These are phyloP conservation scores for Neostethus bicornis DNA, from an alignment of 2,797 vertebrate species.

Conservation along the genomic window DNA sequence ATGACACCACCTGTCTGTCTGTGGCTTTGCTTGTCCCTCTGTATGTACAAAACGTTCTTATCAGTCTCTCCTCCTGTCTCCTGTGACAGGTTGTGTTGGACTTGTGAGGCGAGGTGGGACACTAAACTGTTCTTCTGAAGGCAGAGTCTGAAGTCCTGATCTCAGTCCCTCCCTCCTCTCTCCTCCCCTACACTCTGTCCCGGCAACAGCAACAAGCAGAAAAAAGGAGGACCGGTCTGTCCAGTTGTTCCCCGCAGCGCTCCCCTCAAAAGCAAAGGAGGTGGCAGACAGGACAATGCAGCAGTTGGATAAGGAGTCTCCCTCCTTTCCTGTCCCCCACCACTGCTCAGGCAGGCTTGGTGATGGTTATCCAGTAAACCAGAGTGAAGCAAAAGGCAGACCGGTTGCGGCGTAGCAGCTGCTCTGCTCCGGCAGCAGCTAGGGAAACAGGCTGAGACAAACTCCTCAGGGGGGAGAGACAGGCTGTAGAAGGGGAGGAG, in stretches of 20 bases:
- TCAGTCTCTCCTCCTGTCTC: conserved; percentile 33
- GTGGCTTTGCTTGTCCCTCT: conserved; percentile 34
- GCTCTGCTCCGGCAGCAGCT: conserved; percentile 48
- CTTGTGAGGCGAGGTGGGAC: conserved; percentile 49
- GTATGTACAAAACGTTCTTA: conserved; percentile 25
- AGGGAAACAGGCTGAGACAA: conserved; percentile 49
- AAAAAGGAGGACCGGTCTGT: conserved; percentile 34
- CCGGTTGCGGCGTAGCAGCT: conserved; percentile 37
- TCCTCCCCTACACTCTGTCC: conserved; percentile 72
- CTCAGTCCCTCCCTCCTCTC: conserved; percentile 61
- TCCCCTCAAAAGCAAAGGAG: conserved; percentile 19
- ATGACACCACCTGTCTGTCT: conserved; percentile 62
- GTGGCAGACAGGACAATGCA: conserved; percentile 48
- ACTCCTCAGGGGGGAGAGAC: conserved; percentile 44
- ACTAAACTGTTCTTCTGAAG: conserved; percentile 49
- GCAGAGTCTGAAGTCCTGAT: conserved; percentile 60
- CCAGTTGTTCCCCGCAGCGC: conserved; percentile 36
- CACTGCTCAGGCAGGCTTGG: conserved; percentile 36
- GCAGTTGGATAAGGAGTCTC: conserved; percentile 43
- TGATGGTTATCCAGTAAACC: conserved; percentile 50
- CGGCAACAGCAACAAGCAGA: conserved; percentile 50
- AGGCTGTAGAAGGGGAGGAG: conserved; percentile 36
- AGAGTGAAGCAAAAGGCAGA: conserved; percentile 47
- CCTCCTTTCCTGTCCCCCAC: conserved; percentile 39
- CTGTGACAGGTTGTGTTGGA: conserved; percentile 31